Base-by-base conservation (phyloP, 2,888 invertebrate species). In the Netelia virgata region DNA sequence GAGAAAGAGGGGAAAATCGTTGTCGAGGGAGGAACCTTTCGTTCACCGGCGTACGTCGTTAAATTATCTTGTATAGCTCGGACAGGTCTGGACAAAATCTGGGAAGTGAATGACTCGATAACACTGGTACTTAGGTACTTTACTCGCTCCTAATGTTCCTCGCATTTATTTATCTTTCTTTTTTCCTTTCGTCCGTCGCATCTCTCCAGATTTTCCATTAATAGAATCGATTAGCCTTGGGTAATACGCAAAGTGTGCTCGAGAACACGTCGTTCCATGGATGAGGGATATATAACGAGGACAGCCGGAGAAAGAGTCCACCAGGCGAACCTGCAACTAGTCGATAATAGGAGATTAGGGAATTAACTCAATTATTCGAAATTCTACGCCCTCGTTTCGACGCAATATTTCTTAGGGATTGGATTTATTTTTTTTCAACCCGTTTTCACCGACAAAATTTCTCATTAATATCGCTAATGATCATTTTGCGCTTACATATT, bases 81-180 rank as follows among this genome's bases (percentile, higher is more conserved):
- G 61, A 50, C 76, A 55, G 73, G 76, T 81, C 5, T n/a, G 64
- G 20, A n/a, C 5, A 14, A 81, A 84, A 74, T 81, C 47, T 64
- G 18, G 41, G 43, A 61, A 36, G 53, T 20, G 64, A 57, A 20
- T 53, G 68, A 55, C 76, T 82, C 63, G 43, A 75, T 82, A 66
- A 72, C 80, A 73, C 80, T 68, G 18, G 68, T 57, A 73, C 66
- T 80, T 74, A 47, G 79, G 72, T 66, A 57, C 59, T 57, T 64
- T 14, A 6, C 36, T 36, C 6, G 6, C 36, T 5, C 11, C 16
- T 23, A 43, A 73, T 20, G 20, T 18, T 16, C n/a, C n/a, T 16
- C 68, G 3, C 23, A 20, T 18, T 50, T 50, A 23, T 20, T 16
- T n/a, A 18, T 57, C 9, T 36, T 6, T 41, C 36, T 36, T 36